Evolutionary conservation across 2,888 invertebrate species (phyloP).

Genomic region (Drosophila testacea): DNA sequence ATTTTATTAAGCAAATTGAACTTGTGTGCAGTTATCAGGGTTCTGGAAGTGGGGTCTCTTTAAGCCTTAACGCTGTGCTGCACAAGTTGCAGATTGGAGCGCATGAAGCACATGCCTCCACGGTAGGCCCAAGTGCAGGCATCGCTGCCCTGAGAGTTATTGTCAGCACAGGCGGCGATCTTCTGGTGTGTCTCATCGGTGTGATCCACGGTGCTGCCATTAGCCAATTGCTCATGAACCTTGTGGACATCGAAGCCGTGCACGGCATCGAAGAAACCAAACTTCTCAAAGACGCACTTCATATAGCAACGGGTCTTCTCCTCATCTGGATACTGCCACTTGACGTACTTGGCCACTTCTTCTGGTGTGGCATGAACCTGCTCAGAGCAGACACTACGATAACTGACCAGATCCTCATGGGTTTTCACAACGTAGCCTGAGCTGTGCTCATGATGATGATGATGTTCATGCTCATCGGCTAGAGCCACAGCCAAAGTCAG

Average conservation of each 20-base stretch:
- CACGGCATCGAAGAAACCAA: constrained; percentile 81
- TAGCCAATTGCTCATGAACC: constrained; percentile 81
- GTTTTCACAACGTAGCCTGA: constrained; percentile 81
- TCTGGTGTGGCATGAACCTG: constrained; percentile 73
- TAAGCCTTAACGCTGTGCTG: constrained; percentile 75
- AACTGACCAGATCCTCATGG: constrained; percentile 77
- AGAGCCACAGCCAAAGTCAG: constrained; percentile 48
- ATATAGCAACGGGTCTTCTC: constrained; percentile 82
- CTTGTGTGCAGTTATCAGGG: constrained; percentile 30
- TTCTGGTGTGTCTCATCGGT: constrained; percentile 78
- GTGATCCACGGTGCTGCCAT: constrained; percentile 71
- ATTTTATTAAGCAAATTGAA: constrained; percentile 29
- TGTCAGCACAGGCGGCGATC: constrained; percentile 81
- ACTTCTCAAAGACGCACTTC: constrained; percentile 83
- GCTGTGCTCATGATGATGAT: constrained; percentile 41
- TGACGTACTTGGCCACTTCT: constrained; percentile 80
- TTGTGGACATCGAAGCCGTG: constrained; percentile 83
- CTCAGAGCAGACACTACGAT: constrained; percentile 74
- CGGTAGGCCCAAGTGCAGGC: constrained; percentile 83
- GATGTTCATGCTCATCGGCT: constrained; percentile 63
- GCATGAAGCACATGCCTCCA: constrained; percentile 83
- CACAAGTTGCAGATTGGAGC: constrained; percentile 76
- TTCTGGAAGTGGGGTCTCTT: constrained; percentile 7
- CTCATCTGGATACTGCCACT: constrained; percentile 82
- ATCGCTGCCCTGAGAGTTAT: constrained; percentile 74